Evolutionary conservation across 2,888 invertebrate genomes (phyloP), one percentile per base, ranked within the genome.

Genomic region (Parnassius glacialis): DNA sequence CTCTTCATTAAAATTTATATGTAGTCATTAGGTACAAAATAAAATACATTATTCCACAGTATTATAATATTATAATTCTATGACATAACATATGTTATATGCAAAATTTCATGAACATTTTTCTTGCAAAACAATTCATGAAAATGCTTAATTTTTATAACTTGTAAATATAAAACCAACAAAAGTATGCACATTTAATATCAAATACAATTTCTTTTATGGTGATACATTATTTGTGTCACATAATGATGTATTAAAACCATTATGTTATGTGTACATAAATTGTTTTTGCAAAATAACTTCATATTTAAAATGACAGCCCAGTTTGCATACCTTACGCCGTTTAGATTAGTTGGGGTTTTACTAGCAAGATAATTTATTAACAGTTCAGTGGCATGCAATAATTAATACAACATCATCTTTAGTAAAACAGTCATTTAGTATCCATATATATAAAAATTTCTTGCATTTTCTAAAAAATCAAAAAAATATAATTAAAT

Each of bases 271-370:
- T 12, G 45, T 12, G n/a, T 12, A 45, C 3, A 45, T 45, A 45
- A 45, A 2, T 45, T 45, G 45, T 43, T 45, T 45, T 45, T 11
- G 45, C n/a, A 12, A 11, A 45, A 45, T 45, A 12, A 12, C 43
- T 43, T 11, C 10, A 10, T 10, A 11, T 10, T 11, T 43, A 11
- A 43, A 43, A 43, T 11, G 43, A 43, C 43, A 3, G 11, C 43
- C 43, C 43, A 20, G 43, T 16, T 54, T 54, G 54, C 54, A 43
- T 54, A 54, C 44, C 54, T 44, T 20, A 54, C 20, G 16, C 54
- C 44, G 3, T 53, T 13, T 42, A 9, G 12, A 20, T 13, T 20
- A 43, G 42, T 11, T 53, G 16, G 52, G 7, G 2, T 10, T 11
- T 10, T 43, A 11, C 10, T 43, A 43, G 43, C 43, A 43, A 43